Base-by-base conservation (phyloP, 2,888 invertebrate species). In the Eutolmus rufibarbis region DNA sequence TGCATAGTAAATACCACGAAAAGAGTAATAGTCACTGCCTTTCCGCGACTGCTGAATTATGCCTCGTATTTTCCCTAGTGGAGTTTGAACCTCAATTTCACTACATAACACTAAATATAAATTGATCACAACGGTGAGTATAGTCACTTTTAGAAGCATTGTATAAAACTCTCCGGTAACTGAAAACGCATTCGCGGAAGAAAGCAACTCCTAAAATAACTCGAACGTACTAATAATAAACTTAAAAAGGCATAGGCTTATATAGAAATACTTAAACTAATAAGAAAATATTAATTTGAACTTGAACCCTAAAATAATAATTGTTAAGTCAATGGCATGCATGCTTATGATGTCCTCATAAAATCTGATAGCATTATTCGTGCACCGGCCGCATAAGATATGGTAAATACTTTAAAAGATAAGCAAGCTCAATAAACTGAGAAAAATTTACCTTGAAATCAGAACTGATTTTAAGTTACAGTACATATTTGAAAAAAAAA, bases 1-100 rank as follows among this genome's bases (percentile, higher is more conserved):
- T 0, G 91, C 92, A 88, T 92, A 92, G 3, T 91, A 91, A 56
- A 92, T 91, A 79, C 92, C 91, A 1, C 91, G 91, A 89, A 92
- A 92, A 2, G 91, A 91, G 84, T 90, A 89, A 82, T 92, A 91
- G 1, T 89, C 51, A 14, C 86, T 46, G 0, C 91, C 91, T 31
- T 90, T 89, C 9, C 92, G 89, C 0, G 91, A 89, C 9, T 89
- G 89, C 31, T 91, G 88, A 28, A 88, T 87, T 2, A 89, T 88
- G 5, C 92, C 92, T 2, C 90, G 90, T 5, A 92, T 81, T 2
- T 89, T 89, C 12, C 92, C 92, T 85, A 92, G 87, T 56, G 14
- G 8, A 3, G 46, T 78, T 43, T 66, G 66, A 66, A 66, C 14
- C 28, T 12, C 66, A 28, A 66, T 23, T 23, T 12, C 66, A 66